Percentiles rank a stretch among this genome's conserved stretches.
phyloP scores from a whole-genome alignment of 2,888 invertebrate species.

The Capitulum mitella region DNA sequence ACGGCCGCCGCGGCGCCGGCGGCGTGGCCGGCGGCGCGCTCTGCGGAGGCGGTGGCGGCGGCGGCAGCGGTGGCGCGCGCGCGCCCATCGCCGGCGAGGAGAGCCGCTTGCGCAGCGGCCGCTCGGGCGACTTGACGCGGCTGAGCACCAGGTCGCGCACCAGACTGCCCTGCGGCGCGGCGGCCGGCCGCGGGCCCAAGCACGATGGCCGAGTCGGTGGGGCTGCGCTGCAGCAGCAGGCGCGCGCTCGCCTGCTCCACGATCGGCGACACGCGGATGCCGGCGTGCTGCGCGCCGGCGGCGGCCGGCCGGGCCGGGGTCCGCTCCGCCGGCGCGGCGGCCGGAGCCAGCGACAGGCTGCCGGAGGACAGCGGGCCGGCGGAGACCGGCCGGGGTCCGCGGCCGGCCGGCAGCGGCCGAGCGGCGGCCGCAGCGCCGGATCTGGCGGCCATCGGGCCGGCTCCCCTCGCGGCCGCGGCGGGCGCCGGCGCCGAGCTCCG shows the following conservation, averaged over 20 bases:
- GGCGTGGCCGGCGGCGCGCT: neutral
- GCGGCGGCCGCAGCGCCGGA: neutral
- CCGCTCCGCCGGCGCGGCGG: neutral
- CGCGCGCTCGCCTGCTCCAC: conserved; percentile 60
- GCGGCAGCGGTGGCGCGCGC: neutral
- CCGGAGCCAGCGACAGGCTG: neutral
- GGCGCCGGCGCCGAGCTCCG: neutral
- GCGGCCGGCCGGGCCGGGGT: neutral
- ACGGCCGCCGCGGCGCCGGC: neutral
- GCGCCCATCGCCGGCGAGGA: neutral
- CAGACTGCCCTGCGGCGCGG: conserved; percentile 16
- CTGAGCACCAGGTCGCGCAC: conserved; percentile 23
- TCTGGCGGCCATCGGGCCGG: too few species aligned
- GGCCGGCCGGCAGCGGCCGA: neutral
- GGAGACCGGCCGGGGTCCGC: neutral
- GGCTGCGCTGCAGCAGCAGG: neutral
- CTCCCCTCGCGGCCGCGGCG: neutral
- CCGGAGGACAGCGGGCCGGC: neutral
- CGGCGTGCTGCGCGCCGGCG: neutral
- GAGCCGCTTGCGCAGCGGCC: neutral
- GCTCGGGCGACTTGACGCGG: conserved; percentile 9
- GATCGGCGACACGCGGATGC: conserved; percentile 44
- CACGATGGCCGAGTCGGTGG: conserved; percentile 8
- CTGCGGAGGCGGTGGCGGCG: neutral
- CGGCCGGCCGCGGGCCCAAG: neutral